Evolutionary conservation across 2,888 invertebrate genomes (phyloP).

Genomic region (Chrysolina haemoptera): DNA sequence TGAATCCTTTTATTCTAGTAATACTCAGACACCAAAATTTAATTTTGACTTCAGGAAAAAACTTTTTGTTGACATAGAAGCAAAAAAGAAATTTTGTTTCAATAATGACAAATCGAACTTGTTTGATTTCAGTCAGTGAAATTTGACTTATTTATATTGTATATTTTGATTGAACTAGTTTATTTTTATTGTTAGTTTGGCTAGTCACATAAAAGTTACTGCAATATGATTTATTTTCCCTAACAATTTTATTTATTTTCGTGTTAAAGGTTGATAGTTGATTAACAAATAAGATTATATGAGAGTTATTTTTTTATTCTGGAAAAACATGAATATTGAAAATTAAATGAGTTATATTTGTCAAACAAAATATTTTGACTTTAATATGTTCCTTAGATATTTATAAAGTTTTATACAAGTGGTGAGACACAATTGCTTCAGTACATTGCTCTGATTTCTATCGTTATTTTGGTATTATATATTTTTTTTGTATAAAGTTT

Average conservation of each 20-base stretch:
- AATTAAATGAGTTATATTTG: too few species aligned
- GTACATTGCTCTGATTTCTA: too few species aligned
- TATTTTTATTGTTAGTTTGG: constrained; percentile 23
- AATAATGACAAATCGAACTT: constrained; percentile 39
- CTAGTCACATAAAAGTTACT: constrained; percentile 1
- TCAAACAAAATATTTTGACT: too few species aligned
- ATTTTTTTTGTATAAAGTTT: too few species aligned
- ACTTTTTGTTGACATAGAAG: constrained; percentile 31
- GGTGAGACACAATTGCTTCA: too few species aligned
- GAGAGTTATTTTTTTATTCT: background rate
- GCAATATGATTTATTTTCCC: background rate
- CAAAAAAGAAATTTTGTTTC: constrained; percentile 40
- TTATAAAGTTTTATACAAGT: too few species aligned
- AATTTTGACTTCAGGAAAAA: constrained; percentile 36
- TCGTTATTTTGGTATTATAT: too few species aligned
- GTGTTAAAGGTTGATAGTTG: background rate
- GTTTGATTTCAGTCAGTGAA: constrained; percentile 46
- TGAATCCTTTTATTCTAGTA: background rate
- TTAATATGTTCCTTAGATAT: too few species aligned
- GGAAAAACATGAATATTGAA: background rate
- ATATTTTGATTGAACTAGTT: constrained; percentile 8
- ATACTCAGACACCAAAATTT: background rate
- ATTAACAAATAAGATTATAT: constrained; percentile 6
- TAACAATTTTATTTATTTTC: constrained; percentile 12
- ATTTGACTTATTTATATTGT: background rate